Conservation (phyloP, 2,113 vertebrate genomes). For the Catagonus wagneri region DNA sequence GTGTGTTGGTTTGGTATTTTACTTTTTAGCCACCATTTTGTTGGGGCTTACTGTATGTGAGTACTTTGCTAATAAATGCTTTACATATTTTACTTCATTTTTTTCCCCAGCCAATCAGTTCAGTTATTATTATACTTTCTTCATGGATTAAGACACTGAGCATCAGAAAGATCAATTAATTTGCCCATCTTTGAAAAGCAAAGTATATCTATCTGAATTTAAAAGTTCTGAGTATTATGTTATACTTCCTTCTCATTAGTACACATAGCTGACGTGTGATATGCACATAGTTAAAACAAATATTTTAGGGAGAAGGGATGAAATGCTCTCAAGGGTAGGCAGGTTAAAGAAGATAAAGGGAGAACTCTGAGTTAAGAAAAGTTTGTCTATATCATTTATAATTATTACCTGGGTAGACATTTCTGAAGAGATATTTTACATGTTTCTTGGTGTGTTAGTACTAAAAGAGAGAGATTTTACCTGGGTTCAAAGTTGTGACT, state of each 20-base stretch:
- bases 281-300: background rate
- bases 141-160: slow-evolving; percentile 8
- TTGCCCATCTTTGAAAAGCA: slow-evolving; percentile 13
- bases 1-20: background rate
- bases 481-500: background rate
- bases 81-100: slow-evolving; percentile 10
- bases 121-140: slow-evolving; percentile 10
- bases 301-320: background rate
- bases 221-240: background rate
- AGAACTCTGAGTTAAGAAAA: slow-evolving; percentile 37
- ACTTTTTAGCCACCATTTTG: background rate
- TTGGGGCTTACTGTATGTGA: background rate
- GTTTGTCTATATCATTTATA: slow-evolving; percentile 30
- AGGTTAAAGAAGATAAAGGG: slow-evolving; percentile 28
- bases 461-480: slow-evolving; percentile 32
- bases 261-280: slow-evolving; percentile 14
- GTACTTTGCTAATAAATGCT: background rate
- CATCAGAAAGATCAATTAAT: background rate
- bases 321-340: background rate
- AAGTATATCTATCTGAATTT: slow-evolving; percentile 36
- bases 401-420: background rate
- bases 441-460: background rate
- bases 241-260: slow-evolving; percentile 11
- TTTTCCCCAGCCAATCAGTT: background rate
- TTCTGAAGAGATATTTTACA: slow-evolving; percentile 15